Evolutionary conservation across 1,140 invertebrate genomes (phyloP).

Genomic region (Penaeus vannamei): DNA sequence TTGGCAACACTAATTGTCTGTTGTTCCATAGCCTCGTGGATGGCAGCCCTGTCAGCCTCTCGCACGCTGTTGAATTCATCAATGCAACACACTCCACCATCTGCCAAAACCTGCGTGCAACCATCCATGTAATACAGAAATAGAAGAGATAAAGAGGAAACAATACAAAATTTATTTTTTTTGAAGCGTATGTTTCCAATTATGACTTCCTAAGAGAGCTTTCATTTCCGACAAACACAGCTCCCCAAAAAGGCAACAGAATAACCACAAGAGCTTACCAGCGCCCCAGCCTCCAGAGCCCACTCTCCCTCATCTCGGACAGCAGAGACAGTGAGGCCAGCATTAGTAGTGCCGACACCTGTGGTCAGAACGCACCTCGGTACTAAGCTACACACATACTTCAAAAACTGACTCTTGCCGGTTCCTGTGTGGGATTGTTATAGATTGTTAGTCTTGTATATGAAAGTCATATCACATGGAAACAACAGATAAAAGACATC

Average conservation of each 20-base stretch:
- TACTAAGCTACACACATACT: constrained; percentile 82
- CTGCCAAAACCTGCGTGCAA: constrained; percentile 78
- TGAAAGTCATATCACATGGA: too few species aligned
- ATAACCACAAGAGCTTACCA: constrained; percentile 70
- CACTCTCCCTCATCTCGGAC: constrained; percentile 82
- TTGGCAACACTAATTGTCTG: constrained; percentile 92
- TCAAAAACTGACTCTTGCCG: constrained; percentile 91
- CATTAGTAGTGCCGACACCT: constrained; percentile 86
- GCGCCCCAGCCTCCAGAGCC: constrained; percentile 89
- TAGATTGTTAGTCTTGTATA: too few species aligned
- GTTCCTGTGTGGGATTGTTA: constrained; percentile 73
- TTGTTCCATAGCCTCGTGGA: constrained; percentile 96
- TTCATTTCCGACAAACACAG: not conserved
- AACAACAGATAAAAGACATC: too few species aligned
- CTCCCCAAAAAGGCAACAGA: not conserved
- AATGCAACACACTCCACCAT: constrained; percentile 93
- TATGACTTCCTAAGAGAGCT: not conserved
- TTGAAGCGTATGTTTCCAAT: not conserved
- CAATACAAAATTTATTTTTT: not conserved
- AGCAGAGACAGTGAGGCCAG: constrained; percentile 90
- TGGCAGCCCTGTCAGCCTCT: constrained; percentile 84
- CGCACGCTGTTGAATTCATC: constrained; percentile 91
- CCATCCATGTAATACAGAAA: not conserved
- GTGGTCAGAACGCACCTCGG: constrained; percentile 88
- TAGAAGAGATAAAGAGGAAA: not conserved